Evolutionary conservation across 2,888 invertebrate species (phyloP), one percentile per base, ranked within the genome.

Genomic region (Cheilosia scutellata): DNA sequence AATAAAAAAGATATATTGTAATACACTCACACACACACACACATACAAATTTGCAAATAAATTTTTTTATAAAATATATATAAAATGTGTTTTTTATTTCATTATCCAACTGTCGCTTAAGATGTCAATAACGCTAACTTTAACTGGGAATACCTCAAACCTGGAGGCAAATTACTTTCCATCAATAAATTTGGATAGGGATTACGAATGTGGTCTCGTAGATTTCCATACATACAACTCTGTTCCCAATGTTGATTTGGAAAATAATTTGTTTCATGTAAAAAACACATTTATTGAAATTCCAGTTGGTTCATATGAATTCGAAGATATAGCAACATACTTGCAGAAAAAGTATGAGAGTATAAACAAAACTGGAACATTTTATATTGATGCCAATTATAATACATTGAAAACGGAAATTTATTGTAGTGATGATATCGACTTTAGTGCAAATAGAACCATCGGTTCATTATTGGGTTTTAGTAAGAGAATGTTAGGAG

Each of bases 251-350:
- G 87, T 92, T 5, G 89, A 91, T 87, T 80, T 87, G 44, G 82
- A 79, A 44, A 89, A 91, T 76, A 91, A 90, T 87, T 89, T 89
- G 68, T 90, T 91, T 87, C 88, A 89, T 72, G 27, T 82, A 13
- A 42, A 70, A 25, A 49, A 89, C 42, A 65, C 88, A 71, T 79
- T 82, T 29, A 68, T 90, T 25, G 82, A 66, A 44, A 88, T 90
- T 63, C 90, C 90, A 31, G 84, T 82, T 4, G 90, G 90, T 9
- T 88, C 89, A n/a, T 90, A 91, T 84, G 90, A 91, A 88, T 87
- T 91, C 29, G 87, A 88, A 20, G 89, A 90, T 88, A 88, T 90
- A 33, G 83, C 88, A 40, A 11, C 58, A 9, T 68, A 60, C 16
- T 51, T 76, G 7, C 71, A 13, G 40, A 16, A 7, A 49, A 60